Conservation (phyloP, 2,113 vertebrate species). For the Gulo gulo region DNA sequence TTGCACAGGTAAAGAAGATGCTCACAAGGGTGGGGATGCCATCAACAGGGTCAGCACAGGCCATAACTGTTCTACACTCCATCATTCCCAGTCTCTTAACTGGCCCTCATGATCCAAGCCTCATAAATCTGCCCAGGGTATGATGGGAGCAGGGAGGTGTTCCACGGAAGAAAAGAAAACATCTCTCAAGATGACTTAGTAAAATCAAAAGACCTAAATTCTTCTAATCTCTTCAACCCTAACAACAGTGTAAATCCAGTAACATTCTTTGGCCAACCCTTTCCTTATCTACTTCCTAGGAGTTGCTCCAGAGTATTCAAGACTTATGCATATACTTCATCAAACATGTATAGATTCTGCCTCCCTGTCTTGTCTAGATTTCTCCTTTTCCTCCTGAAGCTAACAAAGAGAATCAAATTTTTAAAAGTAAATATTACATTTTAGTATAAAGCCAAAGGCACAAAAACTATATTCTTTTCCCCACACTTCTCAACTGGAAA, state of each 20-base stretch:
- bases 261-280: neutral
- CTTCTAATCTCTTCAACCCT: neutral
- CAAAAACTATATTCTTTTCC: neutral
- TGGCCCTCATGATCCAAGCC: no score
- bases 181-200: neutral
- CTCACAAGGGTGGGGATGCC: neutral
- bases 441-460: neutral
- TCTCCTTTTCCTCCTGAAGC: neutral
- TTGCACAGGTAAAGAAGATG: neutral
- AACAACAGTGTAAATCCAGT: neutral
- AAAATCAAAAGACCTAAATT: neutral
- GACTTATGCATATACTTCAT: neutral
- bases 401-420: neutral
- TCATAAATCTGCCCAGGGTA: neutral
- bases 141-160: neutral
- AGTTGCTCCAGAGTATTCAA: neutral
- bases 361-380: neutral
- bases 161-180: neutral
- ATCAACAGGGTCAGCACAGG: neutral
- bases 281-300: neutral
- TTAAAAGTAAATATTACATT: neutral
- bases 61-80: neutral
- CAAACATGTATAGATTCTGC: neutral
- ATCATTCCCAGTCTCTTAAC: neutral
- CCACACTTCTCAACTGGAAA: neutral